phyloP scores from a whole-genome alignment of 1,140 invertebrate species.

The Sminthurides bifidus region DNA sequence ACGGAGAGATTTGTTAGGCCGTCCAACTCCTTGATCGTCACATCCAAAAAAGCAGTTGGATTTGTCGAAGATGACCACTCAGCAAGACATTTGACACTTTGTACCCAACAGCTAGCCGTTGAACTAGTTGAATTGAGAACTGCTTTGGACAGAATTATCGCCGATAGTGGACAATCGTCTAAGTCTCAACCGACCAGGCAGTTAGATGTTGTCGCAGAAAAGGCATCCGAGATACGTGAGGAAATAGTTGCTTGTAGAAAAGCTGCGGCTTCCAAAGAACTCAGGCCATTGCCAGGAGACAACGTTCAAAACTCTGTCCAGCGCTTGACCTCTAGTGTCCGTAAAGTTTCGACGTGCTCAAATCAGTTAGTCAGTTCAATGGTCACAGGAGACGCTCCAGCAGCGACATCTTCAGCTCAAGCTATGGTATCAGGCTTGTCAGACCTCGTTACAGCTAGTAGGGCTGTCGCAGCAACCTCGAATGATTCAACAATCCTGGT shows the following conservation, averaged over 20 bases:
- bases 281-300: slow-evolving; percentile 59
- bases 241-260: slow-evolving; percentile 70
- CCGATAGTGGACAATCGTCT: slow-evolving; percentile 67
- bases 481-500: slow-evolving; percentile 15
- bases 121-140: slow-evolving; percentile 67
- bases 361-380: slow-evolving; percentile 26
- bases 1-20: slow-evolving; percentile 73
- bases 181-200: slow-evolving; percentile 33
- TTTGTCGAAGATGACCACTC: slow-evolving; percentile 70
- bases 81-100: slow-evolving; percentile 56
- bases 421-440: slow-evolving; percentile 25
- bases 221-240: slow-evolving; percentile 63
- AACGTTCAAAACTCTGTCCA: slow-evolving; percentile 28
- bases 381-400: slow-evolving; percentile 7
- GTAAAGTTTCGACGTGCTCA: slow-evolving; percentile 18
- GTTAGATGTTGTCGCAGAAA: slow-evolving; percentile 53
- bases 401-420: slow-evolving; percentile 21
- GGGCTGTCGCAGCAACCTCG: slow-evolving; percentile 25
- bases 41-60: slow-evolving; percentile 68
- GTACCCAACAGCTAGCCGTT: slow-evolving; percentile 59
- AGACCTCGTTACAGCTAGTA: slow-evolving; percentile 23
- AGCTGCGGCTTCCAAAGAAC: slow-evolving; percentile 53
- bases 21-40: slow-evolving; percentile 29
- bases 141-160: slow-evolving; percentile 67
- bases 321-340: slow-evolving; percentile 23